phyloP scores from a whole-genome alignment of 2,888 invertebrate species.

The Drosophila neotestacea region DNA sequence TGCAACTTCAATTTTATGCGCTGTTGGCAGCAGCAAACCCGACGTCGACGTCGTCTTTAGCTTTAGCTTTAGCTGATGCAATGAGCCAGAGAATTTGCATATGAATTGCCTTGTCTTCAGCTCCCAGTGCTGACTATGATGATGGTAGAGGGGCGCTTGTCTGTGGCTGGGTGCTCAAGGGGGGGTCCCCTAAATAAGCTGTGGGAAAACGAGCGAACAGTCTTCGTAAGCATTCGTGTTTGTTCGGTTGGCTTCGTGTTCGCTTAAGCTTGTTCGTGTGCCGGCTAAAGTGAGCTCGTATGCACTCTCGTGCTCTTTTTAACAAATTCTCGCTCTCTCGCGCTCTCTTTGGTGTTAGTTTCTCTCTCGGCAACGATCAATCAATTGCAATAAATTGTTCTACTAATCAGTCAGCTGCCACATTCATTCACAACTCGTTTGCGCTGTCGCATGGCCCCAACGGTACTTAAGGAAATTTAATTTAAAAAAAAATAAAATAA shows the following conservation, averaged over 20 bases:
- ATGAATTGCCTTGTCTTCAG: constrained; percentile 64
- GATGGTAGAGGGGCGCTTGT: constrained; percentile 10
- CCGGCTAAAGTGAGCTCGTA: constrained; percentile 10
- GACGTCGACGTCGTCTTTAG: constrained; percentile 26
- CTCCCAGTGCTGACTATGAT: constrained; percentile 1
- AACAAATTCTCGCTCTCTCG: constrained; percentile 2
- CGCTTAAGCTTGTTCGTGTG: constrained; percentile 6
- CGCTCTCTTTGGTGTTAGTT: constrained; percentile 2
- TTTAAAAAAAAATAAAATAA: constrained; percentile 1
- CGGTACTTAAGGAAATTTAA: constrained; percentile 10
- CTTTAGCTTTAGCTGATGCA: constrained; percentile 69
- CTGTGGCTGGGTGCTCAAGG: constrained; percentile 3
- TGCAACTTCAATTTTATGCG: constrained; percentile 52
- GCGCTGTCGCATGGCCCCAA: constrained; percentile 51
- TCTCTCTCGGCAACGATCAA: constrained; percentile 60
- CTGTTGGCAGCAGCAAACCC: constrained; percentile 35
- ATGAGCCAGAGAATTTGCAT: constrained; percentile 69
- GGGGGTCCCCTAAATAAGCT: constrained; percentile 15
- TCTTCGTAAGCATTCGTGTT: constrained; percentile 13
- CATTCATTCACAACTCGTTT: constrained; percentile 81
- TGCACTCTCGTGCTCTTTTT: constrained; percentile 10
- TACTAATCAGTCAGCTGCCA: constrained; percentile 60
- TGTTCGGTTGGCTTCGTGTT: constrained; percentile 15
- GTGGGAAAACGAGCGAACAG: constrained; percentile 44
- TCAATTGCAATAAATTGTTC: constrained; percentile 71